These are phyloP conservation scores for Patella caerulea DNA, from an alignment of 2,888 invertebrate genomes.

Conservation along the genomic window DNA sequence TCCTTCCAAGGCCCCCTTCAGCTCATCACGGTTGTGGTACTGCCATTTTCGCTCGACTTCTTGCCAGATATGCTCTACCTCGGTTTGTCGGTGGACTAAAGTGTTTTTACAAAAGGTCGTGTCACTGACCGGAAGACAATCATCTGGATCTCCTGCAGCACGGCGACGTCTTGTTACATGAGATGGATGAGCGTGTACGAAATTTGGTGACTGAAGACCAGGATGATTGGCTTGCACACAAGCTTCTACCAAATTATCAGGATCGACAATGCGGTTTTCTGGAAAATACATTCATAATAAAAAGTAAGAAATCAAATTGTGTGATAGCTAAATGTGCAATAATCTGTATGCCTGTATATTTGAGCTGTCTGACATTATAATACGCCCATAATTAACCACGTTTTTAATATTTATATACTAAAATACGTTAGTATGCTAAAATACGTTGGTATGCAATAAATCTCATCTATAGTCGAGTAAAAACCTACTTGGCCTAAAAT, in stretches of 20 bases:
- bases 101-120: slow-evolving; percentile 46
- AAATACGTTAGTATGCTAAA: background rate
- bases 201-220: slow-evolving; percentile 38
- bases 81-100: slow-evolving; percentile 27
- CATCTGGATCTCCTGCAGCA: slow-evolving; percentile 25
- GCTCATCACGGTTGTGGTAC: slow-evolving; percentile 36
- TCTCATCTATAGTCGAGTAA: too few species aligned
- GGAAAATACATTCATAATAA: background rate
- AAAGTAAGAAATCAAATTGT: background rate
- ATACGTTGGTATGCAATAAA: background rate
- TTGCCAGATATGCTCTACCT: slow-evolving; percentile 37
- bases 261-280: slow-evolving; percentile 52
- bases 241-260: slow-evolving; percentile 44
- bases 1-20: slow-evolving; percentile 41
- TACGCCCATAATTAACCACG: background rate
- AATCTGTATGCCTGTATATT: background rate
- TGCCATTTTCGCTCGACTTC: slow-evolving; percentile 41
- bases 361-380: background rate
- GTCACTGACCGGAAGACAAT: slow-evolving; percentile 41
- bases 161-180: slow-evolving; percentile 31
- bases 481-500: too few species aligned
- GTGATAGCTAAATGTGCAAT: background rate
- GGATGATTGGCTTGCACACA: slow-evolving; percentile 47
- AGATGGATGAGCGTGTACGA: slow-evolving; percentile 41
- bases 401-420: background rate